phyloP scores from a whole-genome alignment of 2,113 vertebrate genomes.

The Uropsilus gracilis region DNA sequence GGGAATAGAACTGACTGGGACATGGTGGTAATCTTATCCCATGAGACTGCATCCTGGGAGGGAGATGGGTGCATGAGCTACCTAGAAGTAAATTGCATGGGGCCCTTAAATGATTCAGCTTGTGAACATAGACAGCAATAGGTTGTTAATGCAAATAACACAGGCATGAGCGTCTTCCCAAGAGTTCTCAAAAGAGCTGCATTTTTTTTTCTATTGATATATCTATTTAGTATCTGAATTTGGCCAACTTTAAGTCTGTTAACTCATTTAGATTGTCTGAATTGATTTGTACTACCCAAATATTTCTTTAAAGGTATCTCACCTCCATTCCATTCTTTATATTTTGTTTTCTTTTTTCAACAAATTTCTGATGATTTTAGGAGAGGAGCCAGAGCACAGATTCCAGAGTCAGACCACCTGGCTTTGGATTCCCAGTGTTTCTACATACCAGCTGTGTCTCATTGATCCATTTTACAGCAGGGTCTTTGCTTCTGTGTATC shows the following conservation, averaged over 20 bases:
- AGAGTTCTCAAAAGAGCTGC: not conserved
- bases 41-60: fast-evolving
- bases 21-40: fast-evolving
- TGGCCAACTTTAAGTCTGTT: not conserved
- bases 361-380: not conserved
- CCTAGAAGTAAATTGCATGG: not conserved
- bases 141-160: not conserved
- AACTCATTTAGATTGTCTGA: not conserved
- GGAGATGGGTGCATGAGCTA: too few species aligned
- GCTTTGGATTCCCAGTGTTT: not conserved
- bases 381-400: not conserved
- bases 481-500: not conserved
- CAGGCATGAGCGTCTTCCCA: not conserved
- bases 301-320: constrained; percentile 1
- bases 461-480: not conserved
- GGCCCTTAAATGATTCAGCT: not conserved
- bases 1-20: not conserved
- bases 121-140: not conserved
- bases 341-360: not conserved
- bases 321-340: not conserved
- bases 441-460: fast-evolving
- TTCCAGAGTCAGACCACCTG: not conserved
- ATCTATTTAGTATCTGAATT: not conserved
- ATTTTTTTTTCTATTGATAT: not conserved
- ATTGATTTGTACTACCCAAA: not conserved